A percentile compares a stretch with the other conserved stretches of the same genome.
Evolutionary conservation across 2,888 invertebrate genomes (phyloP).

Genomic region (Operophtera brumata): DNA sequence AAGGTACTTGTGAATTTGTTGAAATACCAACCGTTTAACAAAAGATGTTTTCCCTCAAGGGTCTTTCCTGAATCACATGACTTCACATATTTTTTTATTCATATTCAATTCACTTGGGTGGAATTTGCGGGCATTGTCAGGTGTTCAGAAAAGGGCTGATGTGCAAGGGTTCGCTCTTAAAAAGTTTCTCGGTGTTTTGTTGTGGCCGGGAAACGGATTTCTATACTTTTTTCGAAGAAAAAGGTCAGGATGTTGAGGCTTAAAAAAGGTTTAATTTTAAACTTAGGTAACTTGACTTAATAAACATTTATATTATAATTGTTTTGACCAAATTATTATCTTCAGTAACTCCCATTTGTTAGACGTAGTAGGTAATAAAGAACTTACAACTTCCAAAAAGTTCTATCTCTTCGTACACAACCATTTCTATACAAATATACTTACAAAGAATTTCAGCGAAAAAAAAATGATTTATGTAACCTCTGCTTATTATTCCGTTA

Average conservation of each 20-base stretch:
- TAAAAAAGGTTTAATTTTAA: no score
- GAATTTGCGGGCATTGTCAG: constrained; percentile 57
- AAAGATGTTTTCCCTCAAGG: constrained; percentile 21
- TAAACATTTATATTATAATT: no score
- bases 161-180: constrained; percentile 42
- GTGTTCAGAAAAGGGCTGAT: constrained; percentile 43
- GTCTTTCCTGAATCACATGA: constrained; percentile 24
- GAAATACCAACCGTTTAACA: constrained; percentile 15
- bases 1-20: neutral
- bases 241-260: neutral
- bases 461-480: no score
- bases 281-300: no score
- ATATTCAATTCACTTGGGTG: constrained; percentile 32
- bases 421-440: no score
- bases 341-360: no score
- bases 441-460: no score
- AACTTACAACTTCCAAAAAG: no score
- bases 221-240: constrained; percentile 35
- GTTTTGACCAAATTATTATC: no score
- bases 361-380: no score
- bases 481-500: no score
- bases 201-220: constrained; percentile 41
- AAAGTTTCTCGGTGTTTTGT: constrained; percentile 41
- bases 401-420: no score
- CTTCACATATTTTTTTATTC: constrained; percentile 38